Evolutionary conservation across 2,797 vertebrate genomes (phyloP).

Genomic region (Karalla daura): DNA sequence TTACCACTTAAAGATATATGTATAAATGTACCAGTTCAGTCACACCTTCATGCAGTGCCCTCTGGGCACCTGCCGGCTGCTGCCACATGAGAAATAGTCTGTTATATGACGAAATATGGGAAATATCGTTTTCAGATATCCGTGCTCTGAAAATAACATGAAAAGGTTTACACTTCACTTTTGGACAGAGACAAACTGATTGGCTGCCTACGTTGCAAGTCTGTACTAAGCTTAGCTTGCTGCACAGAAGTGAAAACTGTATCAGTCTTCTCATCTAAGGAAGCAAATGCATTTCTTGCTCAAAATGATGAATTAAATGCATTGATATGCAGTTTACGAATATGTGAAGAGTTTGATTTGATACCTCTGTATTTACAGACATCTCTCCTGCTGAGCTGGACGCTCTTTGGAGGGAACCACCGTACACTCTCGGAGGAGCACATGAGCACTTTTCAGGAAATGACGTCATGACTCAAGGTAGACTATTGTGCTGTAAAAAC

Average conservation of each 20-base stretch:
- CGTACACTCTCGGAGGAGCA: slow-evolving; percentile 78
- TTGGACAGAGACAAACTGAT: background rate
- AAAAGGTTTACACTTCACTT: background rate
- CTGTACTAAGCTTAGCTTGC: slow-evolving; percentile 6
- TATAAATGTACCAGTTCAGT: background rate
- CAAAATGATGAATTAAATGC: slow-evolving; percentile 1
- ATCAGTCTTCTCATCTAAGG: background rate
- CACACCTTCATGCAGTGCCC: background rate
- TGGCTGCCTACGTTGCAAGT: background rate
- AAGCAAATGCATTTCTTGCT: background rate
- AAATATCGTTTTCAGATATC: background rate
- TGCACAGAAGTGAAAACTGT: background rate
- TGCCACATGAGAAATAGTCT: slow-evolving; percentile 6
- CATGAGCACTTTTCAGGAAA: slow-evolving; percentile 81
- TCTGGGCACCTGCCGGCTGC: background rate
- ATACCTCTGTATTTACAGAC: slow-evolving; percentile 64
- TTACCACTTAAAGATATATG: background rate
- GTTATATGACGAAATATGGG: background rate
- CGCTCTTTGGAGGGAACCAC: slow-evolving; percentile 84
- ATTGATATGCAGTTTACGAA: background rate
- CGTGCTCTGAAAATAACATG: background rate
- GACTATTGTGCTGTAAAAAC: background rate
- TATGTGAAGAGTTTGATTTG: background rate
- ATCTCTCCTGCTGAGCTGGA: slow-evolving; percentile 86
- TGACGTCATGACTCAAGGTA: slow-evolving; percentile 86